A percentile compares a stretch with the other conserved stretches of the same genome.
phyloP scores from a whole-genome alignment of 2,113 vertebrate species.

The Phyllostomus hastatus region DNA sequence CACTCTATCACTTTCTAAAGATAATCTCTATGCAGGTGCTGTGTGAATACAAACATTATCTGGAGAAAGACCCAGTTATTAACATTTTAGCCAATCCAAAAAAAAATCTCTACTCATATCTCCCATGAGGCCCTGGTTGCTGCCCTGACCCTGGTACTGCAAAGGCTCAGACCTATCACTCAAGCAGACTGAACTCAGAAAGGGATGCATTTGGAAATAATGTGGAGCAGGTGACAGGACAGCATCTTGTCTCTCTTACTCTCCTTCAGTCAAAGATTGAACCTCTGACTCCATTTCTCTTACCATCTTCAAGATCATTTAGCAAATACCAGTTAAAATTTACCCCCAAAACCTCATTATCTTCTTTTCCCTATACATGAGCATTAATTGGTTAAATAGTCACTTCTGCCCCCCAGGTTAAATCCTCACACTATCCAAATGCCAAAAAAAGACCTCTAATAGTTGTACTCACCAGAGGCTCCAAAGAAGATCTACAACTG shows the following conservation, averaged over 20 bases:
- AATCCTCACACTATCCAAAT: background rate
- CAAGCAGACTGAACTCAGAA: background rate
- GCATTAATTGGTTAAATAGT: background rate
- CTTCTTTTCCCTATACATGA: background rate
- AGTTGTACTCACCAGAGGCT: conserved; percentile 12
- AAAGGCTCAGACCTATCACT: background rate
- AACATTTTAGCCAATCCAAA: background rate
- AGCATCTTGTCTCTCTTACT: background rate
- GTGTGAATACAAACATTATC: background rate
- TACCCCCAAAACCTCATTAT: background rate
- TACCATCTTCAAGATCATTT: background rate
- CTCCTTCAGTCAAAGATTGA: background rate
- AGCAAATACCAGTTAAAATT: background rate
- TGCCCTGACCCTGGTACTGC: too few relatives aligned
- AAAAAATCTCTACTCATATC: background rate
- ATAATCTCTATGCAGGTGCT: background rate
- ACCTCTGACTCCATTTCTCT: background rate
- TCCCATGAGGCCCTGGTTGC: background rate
- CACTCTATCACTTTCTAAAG: background rate
- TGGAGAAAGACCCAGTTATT: background rate
- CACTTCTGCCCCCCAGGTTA: background rate
- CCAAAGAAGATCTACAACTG: background rate
- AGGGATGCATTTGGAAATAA: background rate
- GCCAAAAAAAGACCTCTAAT: background rate
- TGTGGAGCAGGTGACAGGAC: background rate